Evolutionary conservation across 2,113 vertebrate species (phyloP).

Genomic region (Myrmophylax atrothorax): DNA sequence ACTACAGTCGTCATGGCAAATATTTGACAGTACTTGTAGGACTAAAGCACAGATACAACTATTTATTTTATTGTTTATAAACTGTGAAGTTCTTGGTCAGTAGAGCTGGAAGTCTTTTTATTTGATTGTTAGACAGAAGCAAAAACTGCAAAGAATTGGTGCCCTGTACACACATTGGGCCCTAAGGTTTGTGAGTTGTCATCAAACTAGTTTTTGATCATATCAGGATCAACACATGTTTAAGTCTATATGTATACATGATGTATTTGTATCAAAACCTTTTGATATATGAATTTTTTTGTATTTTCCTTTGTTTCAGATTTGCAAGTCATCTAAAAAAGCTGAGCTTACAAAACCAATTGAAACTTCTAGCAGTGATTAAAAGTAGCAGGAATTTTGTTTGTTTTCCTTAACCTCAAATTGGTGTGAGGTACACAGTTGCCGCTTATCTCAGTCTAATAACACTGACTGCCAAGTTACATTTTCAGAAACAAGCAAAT

Average conservation of each 20-base stretch:
- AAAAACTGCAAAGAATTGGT: not conserved
- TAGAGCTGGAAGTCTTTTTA: not conserved
- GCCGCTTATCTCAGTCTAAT: not conserved
- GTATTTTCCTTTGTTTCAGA: not conserved
- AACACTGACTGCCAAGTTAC: not conserved
- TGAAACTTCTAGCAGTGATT: not conserved
- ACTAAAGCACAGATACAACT: not conserved
- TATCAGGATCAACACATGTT: not conserved
- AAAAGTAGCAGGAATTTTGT: not conserved
- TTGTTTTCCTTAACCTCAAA: not conserved
- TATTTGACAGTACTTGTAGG: not conserved
- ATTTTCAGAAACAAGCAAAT: slow-evolving; percentile 1
- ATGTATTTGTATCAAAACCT: not conserved
- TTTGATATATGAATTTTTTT: not conserved
- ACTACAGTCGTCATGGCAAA: not conserved
- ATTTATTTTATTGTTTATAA: not conserved
- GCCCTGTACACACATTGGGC: not conserved
- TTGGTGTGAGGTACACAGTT: not conserved
- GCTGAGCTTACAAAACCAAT: not conserved
- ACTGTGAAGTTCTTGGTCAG: not conserved
- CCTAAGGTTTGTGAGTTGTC: not conserved
- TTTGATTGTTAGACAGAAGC: not conserved
- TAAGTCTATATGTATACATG: not conserved
- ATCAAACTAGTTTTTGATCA: not conserved
- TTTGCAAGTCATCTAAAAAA: not conserved